These are phyloP conservation scores for Plotosus lineatus DNA, from an alignment of 2,113 vertebrate species.

Conservation along the genomic window DNA sequence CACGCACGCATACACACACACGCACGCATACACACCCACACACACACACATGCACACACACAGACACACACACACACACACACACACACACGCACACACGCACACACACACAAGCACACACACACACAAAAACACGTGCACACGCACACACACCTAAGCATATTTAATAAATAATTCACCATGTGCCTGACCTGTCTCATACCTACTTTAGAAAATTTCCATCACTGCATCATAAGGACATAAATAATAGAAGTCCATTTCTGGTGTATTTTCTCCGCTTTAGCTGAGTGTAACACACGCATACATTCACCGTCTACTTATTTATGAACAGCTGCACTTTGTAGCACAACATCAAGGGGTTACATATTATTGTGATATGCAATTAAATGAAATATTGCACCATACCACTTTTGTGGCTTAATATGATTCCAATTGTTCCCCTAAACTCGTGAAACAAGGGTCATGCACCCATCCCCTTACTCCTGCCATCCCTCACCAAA, in stretches of 20 bases:
- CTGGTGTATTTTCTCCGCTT: neutral
- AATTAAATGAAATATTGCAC: neutral
- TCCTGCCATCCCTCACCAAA: neutral
- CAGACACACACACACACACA: slow-evolving; percentile 43
- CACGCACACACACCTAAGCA: slow-evolving; percentile 38
- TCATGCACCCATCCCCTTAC: neutral
- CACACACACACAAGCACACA: slow-evolving; percentile 37
- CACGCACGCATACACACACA: slow-evolving; percentile 38
- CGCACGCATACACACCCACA: slow-evolving; percentile 16
- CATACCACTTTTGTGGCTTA: neutral
- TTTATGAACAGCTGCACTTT: neutral
- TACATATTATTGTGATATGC: neutral
- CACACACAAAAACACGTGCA: slow-evolving; percentile 28
- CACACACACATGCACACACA: slow-evolving; percentile 38
- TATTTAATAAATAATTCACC: slow-evolving; percentile 62
- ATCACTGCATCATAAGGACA: neutral
- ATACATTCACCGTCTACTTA: neutral
- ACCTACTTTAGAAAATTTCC: slow-evolving; percentile 42
- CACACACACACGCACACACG: slow-evolving; percentile 21
- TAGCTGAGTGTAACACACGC: neutral
- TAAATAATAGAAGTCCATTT: slow-evolving; percentile 4
- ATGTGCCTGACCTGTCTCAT: slow-evolving; percentile 61
- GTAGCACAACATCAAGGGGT: neutral
- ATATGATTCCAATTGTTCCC: neutral
- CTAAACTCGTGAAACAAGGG: neutral